Evolutionary conservation across 2,888 invertebrate species (phyloP).

Genomic region (Melitaea athalia): DNA sequence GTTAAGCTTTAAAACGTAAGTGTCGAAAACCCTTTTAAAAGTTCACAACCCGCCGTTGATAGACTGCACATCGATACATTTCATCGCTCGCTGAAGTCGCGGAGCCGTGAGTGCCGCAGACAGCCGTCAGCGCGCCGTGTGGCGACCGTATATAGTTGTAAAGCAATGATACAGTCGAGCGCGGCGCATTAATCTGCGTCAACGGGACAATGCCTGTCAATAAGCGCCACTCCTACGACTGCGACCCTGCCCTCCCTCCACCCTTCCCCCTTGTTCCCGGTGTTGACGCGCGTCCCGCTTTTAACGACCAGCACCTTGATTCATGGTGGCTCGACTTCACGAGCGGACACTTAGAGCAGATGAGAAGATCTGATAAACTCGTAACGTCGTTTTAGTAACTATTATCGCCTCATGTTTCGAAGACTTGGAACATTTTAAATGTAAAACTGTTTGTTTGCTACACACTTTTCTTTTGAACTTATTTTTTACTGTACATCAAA

Average conservation of each 20-base stretch:
- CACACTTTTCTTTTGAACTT: not conserved
- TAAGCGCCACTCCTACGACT: slow-evolving; percentile 36
- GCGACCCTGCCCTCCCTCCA: slow-evolving; percentile 8
- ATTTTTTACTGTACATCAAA: too few relatives aligned
- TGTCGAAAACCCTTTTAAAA: not conserved
- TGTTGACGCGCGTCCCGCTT: slow-evolving; percentile 22
- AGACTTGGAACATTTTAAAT: not conserved
- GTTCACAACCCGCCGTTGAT: slow-evolving; percentile 5
- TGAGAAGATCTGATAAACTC: slow-evolving; percentile 5
- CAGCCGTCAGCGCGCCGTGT: slow-evolving; percentile 22
- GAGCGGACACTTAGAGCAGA: slow-evolving; percentile 19
- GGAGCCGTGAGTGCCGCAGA: slow-evolving; percentile 17
- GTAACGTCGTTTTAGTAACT: not conserved
- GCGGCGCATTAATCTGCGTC: slow-evolving; percentile 47
- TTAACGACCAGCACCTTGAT: slow-evolving; percentile 39
- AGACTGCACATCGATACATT: slow-evolving; percentile 11
- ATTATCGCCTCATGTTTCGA: not conserved
- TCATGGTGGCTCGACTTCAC: slow-evolving; percentile 33
- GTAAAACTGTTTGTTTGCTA: not conserved
- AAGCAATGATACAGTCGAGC: slow-evolving; percentile 37
- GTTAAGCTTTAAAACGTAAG: not conserved
- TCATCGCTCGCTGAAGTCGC: slow-evolving; percentile 8
- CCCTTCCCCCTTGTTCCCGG: slow-evolving; percentile 11
- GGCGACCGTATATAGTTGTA: slow-evolving; percentile 29
- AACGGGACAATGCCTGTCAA: slow-evolving; percentile 49